A percentile compares a stretch with the other conserved stretches of the same genome.
Conservation (phyloP, 2,888 invertebrate genomes). For the Epinotia demarniana region DNA sequence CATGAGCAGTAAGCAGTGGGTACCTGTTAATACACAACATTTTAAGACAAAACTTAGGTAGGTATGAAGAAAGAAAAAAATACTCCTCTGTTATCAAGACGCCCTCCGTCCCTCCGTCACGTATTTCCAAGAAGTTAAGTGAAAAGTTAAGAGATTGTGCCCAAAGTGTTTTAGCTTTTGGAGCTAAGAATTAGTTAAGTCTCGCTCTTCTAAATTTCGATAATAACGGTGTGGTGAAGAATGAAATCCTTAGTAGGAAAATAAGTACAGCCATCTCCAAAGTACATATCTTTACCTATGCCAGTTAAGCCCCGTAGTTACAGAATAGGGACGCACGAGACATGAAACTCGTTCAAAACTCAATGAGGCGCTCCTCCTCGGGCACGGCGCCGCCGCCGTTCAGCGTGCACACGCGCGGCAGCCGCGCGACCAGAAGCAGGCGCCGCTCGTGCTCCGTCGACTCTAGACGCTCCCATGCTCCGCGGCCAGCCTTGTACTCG, state of each 20-base stretch:
- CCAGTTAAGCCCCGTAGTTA: no score
- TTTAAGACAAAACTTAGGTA: no score
- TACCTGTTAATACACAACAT: no score
- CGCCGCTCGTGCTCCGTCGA: constrained; percentile 95
- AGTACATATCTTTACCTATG: no score
- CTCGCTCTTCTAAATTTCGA: not conserved
- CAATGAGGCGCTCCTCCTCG: constrained; percentile 87
- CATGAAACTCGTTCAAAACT: no score
- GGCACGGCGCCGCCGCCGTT: constrained; percentile 96
- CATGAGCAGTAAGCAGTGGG: not conserved
- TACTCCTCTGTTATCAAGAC: no score
- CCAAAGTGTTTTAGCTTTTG: constrained; percentile 38
- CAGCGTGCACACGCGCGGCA: constrained; percentile 93
- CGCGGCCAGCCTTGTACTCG: constrained; percentile 91
- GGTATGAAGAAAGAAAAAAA: no score
- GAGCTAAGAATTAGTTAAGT: constrained; percentile 32
- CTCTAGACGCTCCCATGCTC: constrained; percentile 89
- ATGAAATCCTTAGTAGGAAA: not conserved
- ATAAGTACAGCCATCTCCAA: no score
- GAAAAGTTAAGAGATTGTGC: constrained; percentile 35
- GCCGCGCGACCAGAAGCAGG: constrained; percentile 93
- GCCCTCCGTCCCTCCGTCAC: no score
- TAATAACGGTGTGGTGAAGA: not conserved
- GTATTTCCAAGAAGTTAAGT: no score
- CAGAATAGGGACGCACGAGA: no score